Evolutionary conservation across 2,113 vertebrate species (phyloP), one percentile per base, ranked within the genome.

Genomic region (Thunnus maccoyii): DNA sequence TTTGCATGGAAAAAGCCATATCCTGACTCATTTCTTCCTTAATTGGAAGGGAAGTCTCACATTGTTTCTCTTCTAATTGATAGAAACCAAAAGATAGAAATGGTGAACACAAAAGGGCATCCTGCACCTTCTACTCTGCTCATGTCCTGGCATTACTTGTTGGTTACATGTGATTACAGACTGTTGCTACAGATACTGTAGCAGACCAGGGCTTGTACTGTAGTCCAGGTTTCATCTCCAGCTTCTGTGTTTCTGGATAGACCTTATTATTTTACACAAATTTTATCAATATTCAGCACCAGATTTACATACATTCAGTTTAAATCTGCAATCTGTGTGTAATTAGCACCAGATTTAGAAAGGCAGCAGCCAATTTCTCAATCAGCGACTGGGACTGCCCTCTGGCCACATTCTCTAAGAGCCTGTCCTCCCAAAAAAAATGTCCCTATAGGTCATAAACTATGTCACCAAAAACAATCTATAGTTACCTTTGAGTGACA

Each of bases 1-100:
- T 92, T 90, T 85, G 85, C 85, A 89, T 87, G 57, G 60, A 74
- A 90, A 90, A 89, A 84, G 85, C 67, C 14, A 52, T 46, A 76
- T 74, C 61, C 69, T 78, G 57, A 54, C 48, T 46, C n/a, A 70
- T 78, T 91, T 88, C 67, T 73, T 7, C 74, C 80, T 64, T 91
- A 91, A 92, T 91, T 91, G 81, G 79, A 93, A 86, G 48, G 27
- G 61, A 76, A 77, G 60, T 78, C 65, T 54, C 20, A 57, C 57
- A 80, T 82, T 83, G 81, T 68, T 80, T 82, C 69, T 84, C 54
- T 32, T 70, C 52, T 75, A 85, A 86, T 70, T 86, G 79, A 85
- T 46, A 55, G 57, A 47, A 78, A 67, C 48, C 61, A 78, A 78
- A 80, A 79, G 72, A 20, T 72, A 78, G 7, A 44, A 60, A 14